Evolutionary conservation across 2,113 vertebrate species (phyloP), one percentile per base, ranked within the genome.

Genomic region (Pagrus major): DNA sequence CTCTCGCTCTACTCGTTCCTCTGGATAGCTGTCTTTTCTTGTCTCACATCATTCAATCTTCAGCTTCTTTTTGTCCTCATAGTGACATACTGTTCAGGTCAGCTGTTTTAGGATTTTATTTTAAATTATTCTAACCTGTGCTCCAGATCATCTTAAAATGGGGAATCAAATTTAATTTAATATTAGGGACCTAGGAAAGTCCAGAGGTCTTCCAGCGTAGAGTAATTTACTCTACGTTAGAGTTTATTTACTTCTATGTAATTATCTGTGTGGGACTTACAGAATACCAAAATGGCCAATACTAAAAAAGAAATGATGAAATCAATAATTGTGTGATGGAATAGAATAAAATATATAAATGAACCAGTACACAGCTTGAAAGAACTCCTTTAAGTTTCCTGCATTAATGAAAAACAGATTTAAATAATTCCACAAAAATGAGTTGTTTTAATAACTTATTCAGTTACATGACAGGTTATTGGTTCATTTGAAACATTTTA

Each of bases 121-220:
- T n/a, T n/a, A n/a, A n/a, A n/a, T n/a, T n/a, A n/a, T n/a, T n/a
- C 27, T 10, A 27, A n/a, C 31, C 31, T 56, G 23, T 35, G 58
- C 81, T 70, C 58, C 23, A 66, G 42, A 54, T 74, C 20, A 67
- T 51, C 21, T 37, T 61, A 49, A 5, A 14, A 51, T n/a, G 29
- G 33, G 23, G 7, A 25, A 31, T 51, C 27, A 23, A 44, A 27
- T 59, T 47, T 0, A 27, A 14, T 47, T 44, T 58, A 72, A 80
- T 44, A 14, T 15, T 42, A 74, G 60, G 44, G 79, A 79, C 6
- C 4, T 59, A 59, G 47, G 27, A 58, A 73, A 52, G 49, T 74
- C 41, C 60, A 66, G 41, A 82, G 68, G 59, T 83, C 71, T 85
- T 86, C 75, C 66, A 61, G 10, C 15, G 14, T 74, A 74, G 27